Evolutionary conservation across 2,888 invertebrate species (phyloP).

Genomic region (Rutpela maculata): DNA sequence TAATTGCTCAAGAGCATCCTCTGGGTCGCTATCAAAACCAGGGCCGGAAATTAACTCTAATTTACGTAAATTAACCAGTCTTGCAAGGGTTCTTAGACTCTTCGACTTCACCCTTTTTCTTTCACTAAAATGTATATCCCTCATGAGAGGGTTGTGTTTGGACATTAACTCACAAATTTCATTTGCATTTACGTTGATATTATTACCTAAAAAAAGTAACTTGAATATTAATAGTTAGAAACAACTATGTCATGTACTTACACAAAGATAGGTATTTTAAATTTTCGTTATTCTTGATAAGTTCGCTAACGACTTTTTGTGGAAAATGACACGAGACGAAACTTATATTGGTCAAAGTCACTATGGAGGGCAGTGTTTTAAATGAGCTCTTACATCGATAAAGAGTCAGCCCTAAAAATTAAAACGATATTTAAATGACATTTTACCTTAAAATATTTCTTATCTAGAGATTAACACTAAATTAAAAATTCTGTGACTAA

Average conservation of each 20-base stretch:
- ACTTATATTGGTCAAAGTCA: slow-evolving; percentile 57
- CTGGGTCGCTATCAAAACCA: slow-evolving; percentile 64
- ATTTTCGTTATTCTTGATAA: slow-evolving; percentile 60
- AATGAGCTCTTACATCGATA: slow-evolving; percentile 64
- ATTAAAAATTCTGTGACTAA: too few relatives aligned
- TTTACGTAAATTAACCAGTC: slow-evolving; percentile 62
- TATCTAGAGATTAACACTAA: too few relatives aligned
- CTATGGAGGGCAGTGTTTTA: slow-evolving; percentile 57
- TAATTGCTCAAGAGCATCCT: slow-evolving; percentile 65
- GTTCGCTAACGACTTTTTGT: slow-evolving; percentile 60
- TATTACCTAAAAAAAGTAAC: slow-evolving; percentile 58
- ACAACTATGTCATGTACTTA: slow-evolving; percentile 54
- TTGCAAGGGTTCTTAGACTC: slow-evolving; percentile 61
- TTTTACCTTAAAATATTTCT: too few relatives aligned
- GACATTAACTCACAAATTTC: slow-evolving; percentile 64
- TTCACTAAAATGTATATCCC: slow-evolving; percentile 63
- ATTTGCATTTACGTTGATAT: slow-evolving; percentile 63
- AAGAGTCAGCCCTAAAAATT: slow-evolving; percentile 59
- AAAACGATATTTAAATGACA: slow-evolving; percentile 13
- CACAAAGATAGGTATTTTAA: slow-evolving; percentile 60
- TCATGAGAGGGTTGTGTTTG: slow-evolving; percentile 57
- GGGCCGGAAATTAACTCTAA: slow-evolving; percentile 60
- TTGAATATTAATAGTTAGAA: not conserved
- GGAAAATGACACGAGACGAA: slow-evolving; percentile 62
- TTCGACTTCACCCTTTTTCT: slow-evolving; percentile 60